Evolutionary conservation across 1,140 invertebrate genomes (phyloP), one percentile per base, ranked within the genome.

Genomic region (Drusus annulatus): DNA sequence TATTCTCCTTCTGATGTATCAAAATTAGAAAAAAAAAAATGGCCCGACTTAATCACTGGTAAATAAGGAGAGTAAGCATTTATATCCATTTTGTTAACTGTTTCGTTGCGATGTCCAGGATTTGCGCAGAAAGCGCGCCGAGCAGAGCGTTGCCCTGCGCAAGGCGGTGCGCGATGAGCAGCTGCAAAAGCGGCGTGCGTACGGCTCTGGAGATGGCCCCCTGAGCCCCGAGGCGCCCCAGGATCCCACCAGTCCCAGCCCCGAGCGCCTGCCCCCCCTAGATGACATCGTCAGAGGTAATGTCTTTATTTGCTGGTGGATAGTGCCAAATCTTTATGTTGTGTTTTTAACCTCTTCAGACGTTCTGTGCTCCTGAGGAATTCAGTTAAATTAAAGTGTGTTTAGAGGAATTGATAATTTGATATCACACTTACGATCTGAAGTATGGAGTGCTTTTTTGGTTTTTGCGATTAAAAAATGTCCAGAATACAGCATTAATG

Each of bases 81-180:
- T 45, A 45, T 10, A 45, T 45, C 7, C 10, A 45, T 36, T 36
- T 36, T 36, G 8, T 7, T 45, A 13, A 45, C 10, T 45, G 10
- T 56, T n/a, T 56, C 4, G n/a, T 56, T 1, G 8, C 19, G 3
- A 7, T 60, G 62, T 73, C 1, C 83, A 97, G 95, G 96, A 97
- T 84, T 93, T 98, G 86, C 93, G 98, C 76, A 92, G 97, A 83
- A 93, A 97, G 79, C 92, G 98, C 79, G 94, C 92, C 84, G 97
- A 99, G 87, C 92, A 96, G 21, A 96, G 94, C 8, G 93, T 99
- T 13, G 96, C 98, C 84, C 89, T 99, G 7, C 91, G 98, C 16
- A 99, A 99, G 90, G 94, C 95, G 6, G 95, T 96, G 58, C 96
- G 98, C 86, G 98, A 99, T 89, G 98, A 99, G 85, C 97, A 98